Percentiles rank a stretch among this genome's conserved stretches.
These are phyloP conservation scores for Neoarius graeffei DNA, from an alignment of 2,113 vertebrate genomes.

Conservation along the genomic window DNA sequence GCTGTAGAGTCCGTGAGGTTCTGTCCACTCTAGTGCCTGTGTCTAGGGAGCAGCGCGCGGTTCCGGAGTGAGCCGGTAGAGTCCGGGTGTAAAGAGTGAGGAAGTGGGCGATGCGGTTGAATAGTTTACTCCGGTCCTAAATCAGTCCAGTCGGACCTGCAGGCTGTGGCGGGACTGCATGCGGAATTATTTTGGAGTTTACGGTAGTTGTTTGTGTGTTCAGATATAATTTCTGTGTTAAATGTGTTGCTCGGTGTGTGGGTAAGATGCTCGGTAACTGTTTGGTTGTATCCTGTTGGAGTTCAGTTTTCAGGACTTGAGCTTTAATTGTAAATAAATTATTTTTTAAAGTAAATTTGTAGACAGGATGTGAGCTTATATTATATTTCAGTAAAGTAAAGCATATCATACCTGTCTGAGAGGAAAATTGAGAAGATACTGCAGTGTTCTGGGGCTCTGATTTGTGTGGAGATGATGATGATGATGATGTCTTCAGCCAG, in stretches of 20 bases:
- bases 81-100: not conserved
- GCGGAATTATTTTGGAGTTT: not conserved
- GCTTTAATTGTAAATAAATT: not conserved
- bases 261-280: not conserved
- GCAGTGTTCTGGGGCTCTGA: not conserved
- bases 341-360: not conserved
- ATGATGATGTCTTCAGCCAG: not conserved
- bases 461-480: not conserved
- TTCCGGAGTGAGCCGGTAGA: not conserved
- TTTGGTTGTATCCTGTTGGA: not conserved
- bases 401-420: too few relatives aligned
- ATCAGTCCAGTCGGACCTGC: not conserved
- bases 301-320: not conserved
- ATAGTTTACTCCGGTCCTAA: not conserved
- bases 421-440: not conserved
- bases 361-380: not conserved
- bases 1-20: not conserved
- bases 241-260: not conserved
- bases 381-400: not conserved
- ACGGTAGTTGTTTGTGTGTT: not conserved
- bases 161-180: not conserved
- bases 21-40: too few relatives aligned
- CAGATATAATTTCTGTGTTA: not conserved
- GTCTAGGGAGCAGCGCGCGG: not conserved
- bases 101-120: not conserved